These are phyloP conservation scores for Peucedramus taeniatus DNA, from an alignment of 2,113 vertebrate genomes.

Conservation along the genomic window DNA sequence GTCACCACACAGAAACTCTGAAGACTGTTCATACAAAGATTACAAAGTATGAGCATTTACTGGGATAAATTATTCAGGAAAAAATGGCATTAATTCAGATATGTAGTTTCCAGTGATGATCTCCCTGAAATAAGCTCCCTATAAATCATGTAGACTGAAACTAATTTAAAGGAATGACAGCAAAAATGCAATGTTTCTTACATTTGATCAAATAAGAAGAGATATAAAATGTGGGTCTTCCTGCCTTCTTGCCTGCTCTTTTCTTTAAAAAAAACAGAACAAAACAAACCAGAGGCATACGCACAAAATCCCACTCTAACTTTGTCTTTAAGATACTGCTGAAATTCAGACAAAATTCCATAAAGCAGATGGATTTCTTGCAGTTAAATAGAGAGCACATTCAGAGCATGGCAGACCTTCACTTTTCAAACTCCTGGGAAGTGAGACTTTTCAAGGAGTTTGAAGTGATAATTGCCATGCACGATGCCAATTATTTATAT, in stretches of 20 bases:
- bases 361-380: neutral
- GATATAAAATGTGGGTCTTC: neutral
- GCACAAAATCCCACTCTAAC: neutral
- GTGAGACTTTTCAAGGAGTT: neutral
- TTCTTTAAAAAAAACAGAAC: neutral
- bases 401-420: neutral
- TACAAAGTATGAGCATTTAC: neutral
- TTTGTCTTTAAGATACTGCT: neutral
- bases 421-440: neutral
- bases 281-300: neutral
- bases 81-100: neutral
- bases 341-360: neutral
- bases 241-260: neutral
- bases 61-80: neutral
- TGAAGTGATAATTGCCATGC: neutral
- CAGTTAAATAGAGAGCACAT: neutral
- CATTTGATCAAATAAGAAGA: neutral
- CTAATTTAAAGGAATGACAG: neutral
- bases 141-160: neutral
- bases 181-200: neutral
- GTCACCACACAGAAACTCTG: neutral
- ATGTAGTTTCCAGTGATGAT: neutral
- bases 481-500: neutral
- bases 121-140: neutral
- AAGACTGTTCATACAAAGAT: neutral